These are phyloP conservation scores for Meghimatium bilineatum DNA, from an alignment of 2,888 invertebrate genomes.

Conservation along the genomic window DNA sequence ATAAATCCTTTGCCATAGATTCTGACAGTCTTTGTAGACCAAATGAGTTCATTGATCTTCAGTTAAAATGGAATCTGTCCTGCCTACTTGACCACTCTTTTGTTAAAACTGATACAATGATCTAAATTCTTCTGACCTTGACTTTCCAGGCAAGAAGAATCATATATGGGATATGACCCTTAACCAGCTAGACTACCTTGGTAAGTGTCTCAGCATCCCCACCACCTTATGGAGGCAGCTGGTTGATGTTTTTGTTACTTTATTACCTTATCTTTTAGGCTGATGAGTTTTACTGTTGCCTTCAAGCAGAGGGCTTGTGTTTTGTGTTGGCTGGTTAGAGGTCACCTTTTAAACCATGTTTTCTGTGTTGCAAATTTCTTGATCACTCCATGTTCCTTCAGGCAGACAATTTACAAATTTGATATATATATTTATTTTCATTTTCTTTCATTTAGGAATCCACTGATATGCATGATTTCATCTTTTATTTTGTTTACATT, in stretches of 20 bases:
- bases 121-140: constrained; percentile 33
- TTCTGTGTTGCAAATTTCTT: not conserved
- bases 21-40: no score
- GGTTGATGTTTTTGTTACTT: constrained; percentile 11
- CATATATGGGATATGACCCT: constrained; percentile 71
- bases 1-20: no score
- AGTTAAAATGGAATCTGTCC: not conserved
- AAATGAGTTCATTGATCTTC: not conserved
- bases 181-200: constrained; percentile 68
- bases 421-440: no score
- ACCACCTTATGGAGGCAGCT: not conserved
- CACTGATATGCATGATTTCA: no score
- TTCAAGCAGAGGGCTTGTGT: not conserved
- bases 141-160: constrained; percentile 64
- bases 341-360: constrained; percentile 1
- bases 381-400: no score
- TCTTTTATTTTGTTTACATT: no score
- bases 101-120: not conserved
- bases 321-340: constrained; percentile 1
- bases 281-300: constrained; percentile 1
- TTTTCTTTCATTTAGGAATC: no score
- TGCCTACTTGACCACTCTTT: not conserved
- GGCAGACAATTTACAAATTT: no score
- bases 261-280: not conserved
- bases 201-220: constrained; percentile 58